Evolutionary conservation across 2,888 invertebrate species (phyloP).

Genomic region (Lumbricus terrestris): DNA sequence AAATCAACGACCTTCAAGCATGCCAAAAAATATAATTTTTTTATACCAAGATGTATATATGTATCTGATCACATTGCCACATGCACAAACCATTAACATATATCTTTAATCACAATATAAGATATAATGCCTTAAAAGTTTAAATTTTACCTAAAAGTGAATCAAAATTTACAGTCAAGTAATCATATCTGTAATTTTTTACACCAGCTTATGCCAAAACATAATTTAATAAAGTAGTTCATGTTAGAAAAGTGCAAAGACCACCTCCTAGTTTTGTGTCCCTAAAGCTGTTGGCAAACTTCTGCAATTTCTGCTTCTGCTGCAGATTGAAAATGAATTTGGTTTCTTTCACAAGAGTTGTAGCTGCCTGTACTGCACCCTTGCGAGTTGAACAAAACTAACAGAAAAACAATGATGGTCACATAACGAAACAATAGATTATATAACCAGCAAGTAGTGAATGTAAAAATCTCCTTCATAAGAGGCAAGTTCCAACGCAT

Average conservation of each 20-base stretch:
- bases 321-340: slow-evolving; percentile 63
- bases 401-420: slow-evolving; percentile 22
- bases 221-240: not conserved
- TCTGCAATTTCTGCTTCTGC: slow-evolving; percentile 64
- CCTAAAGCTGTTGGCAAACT: slow-evolving; percentile 57
- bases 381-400: slow-evolving; percentile 76
- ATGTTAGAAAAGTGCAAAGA: not conserved
- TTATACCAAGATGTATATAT: too few relatives aligned
- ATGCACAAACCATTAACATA: not conserved
- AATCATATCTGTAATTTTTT: not conserved
- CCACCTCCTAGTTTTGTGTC: slow-evolving; percentile 63
- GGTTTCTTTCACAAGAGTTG: slow-evolving; percentile 66
- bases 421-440: too few relatives aligned
- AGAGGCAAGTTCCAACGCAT: too few relatives aligned
- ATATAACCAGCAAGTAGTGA: too few relatives aligned
- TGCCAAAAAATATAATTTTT: not conserved
- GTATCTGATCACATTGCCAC: not conserved
- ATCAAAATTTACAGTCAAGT: not conserved
- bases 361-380: slow-evolving; percentile 71
- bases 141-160: not conserved
- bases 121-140: not conserved
- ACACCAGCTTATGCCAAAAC: not conserved
- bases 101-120: not conserved
- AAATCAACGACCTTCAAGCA: not conserved
- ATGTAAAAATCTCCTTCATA: too few relatives aligned